These are phyloP conservation scores for Orthosia cruda DNA, from an alignment of 2,888 invertebrate genomes.

Conservation along the genomic window DNA sequence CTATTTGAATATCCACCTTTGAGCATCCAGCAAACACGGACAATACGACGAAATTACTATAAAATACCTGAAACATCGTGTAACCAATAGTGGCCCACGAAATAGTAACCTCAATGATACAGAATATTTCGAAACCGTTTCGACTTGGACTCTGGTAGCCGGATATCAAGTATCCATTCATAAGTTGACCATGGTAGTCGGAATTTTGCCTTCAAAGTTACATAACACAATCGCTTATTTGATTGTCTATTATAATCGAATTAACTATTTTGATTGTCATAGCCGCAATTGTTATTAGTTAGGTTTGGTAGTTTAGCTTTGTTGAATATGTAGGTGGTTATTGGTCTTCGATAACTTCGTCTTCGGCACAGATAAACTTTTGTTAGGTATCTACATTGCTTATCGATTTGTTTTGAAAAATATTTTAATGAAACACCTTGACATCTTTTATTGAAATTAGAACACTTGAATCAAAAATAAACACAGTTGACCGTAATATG, in stretches of 20 bases:
- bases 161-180: neutral
- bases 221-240: neutral
- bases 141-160: neutral
- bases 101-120: neutral
- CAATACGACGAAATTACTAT: neutral
- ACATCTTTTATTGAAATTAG: neutral
- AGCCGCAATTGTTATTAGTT: neutral
- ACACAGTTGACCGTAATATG: too few species aligned
- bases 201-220: constrained; percentile 18
- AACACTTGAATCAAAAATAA: too few species aligned
- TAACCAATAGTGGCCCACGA: neutral
- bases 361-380: too few species aligned
- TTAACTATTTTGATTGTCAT: constrained; percentile 6
- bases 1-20: too few species aligned
- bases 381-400: neutral
- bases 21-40: neutral
- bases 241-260: neutral
- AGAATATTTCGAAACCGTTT: neutral
- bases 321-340: neutral
- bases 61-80: neutral
- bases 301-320: neutral
- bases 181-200: too few species aligned
- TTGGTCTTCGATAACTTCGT: too few species aligned
- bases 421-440: too few species aligned
- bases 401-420: neutral